Base-by-base conservation (phyloP, 1,140 invertebrate genomes). In the Pseudomyrmex dendroicus region DNA sequence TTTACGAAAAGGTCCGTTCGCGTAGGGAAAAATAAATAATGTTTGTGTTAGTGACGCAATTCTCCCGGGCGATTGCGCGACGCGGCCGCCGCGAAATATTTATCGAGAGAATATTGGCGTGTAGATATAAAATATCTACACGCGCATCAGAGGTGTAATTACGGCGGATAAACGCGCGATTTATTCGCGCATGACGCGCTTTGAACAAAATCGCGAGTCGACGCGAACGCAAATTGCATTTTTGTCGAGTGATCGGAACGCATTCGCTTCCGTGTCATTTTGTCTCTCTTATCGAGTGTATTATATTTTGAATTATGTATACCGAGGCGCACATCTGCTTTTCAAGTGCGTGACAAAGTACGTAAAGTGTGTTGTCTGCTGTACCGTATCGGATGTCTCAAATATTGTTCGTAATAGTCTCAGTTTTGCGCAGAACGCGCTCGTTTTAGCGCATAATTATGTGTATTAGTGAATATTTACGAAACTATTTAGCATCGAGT, bases 91-190 rank as follows among this genome's bases (percentile, higher is more conserved):
- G 66, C 76, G 76, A 80, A 80, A 80, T 72, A 80, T 80, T 80
- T 70, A 80, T 80, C 76, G 76, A 20, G 22, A 72, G 35, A 80
- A 80, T 80, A 80, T 80, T 72, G 76, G 76, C 44, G 66, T 20
- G 20, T 20, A 20, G 20, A 20, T 20, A 20, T 20, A 57, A 80
- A 80, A 72, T 80, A 57, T 70, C 66, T 70, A 57, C 22, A 50
- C 44, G 15, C 20, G 15, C 12, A 17, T 48, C 44, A 25, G 20
- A 17, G 44, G 52, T 72, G 76, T 80, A 80, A 80, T 72, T 72
- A 80, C 20, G 35, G 44, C 8, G 20, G 54, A 72, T 80, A 72
- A 59, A 59, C 56, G 76, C 54, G 46, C 64, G 76, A 78, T 78
- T 78, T 78, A 78, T 2, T 70, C 76, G 64, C 35, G 54, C 52